phyloP scores from a whole-genome alignment of 2,113 vertebrate genomes.

The Ceyx melanurus region DNA sequence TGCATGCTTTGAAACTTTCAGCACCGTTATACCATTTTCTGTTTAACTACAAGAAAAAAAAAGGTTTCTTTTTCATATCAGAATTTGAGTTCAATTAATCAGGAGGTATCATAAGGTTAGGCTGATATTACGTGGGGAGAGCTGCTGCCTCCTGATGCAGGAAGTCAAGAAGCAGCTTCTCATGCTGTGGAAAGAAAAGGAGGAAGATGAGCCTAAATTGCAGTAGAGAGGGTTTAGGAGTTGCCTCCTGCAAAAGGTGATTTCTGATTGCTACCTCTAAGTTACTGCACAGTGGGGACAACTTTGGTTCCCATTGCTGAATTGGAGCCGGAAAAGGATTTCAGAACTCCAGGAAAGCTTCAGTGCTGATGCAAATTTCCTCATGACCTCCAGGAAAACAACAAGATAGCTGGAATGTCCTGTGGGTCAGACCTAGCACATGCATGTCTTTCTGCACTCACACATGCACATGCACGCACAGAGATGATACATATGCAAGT shows the following conservation, averaged over 20 bases:
- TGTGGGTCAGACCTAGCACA: neutral
- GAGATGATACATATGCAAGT: rapidly evolving
- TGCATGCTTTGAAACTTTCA: neutral
- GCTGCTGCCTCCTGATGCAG: neutral
- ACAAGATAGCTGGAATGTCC: neutral
- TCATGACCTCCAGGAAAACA: neutral
- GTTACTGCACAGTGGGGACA: neutral
- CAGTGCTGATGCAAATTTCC: neutral
- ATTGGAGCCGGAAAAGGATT: neutral
- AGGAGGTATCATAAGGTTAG: neutral
- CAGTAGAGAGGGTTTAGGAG: neutral
- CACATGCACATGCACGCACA: neutral
- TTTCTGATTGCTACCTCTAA: neutral
- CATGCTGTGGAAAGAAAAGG: neutral
- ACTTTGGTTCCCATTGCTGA: neutral
- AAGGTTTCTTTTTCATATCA: neutral
- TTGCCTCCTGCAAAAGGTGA: neutral
- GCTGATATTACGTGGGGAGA: neutral
- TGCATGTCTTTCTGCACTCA: rapidly evolving
- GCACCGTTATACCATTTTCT: neutral
- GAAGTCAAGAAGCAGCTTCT: neutral
- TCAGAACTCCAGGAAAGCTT: neutral
- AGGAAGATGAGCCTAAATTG: neutral
- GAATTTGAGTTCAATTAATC: neutral
- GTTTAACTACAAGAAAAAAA: neutral